A percentile compares a stretch with the other conserved stretches of the same genome.
Evolutionary conservation across 2,888 invertebrate species (phyloP).

Genomic region (Tricholauxania praeusta): DNA sequence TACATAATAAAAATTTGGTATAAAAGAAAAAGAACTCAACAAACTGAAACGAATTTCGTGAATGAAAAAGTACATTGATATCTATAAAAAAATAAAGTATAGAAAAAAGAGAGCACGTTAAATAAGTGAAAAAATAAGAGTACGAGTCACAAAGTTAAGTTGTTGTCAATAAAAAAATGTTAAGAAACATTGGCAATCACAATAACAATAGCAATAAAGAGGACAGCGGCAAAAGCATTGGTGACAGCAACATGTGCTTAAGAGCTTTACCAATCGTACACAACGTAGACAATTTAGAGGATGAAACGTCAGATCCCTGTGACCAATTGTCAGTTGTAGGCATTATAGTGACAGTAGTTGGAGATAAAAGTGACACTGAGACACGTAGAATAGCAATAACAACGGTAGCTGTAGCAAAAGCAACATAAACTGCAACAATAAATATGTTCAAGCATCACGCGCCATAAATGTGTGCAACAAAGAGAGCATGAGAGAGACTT

Average conservation of each 20-base stretch:
- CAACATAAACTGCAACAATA: neutral
- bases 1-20: too few species aligned
- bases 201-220: neutral
- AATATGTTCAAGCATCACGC: neutral
- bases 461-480: neutral
- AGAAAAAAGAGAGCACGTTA: neutral
- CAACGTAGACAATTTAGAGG: conserved; percentile 12
- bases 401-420: neutral
- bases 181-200: neutral
- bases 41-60: too few species aligned
- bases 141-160: neutral
- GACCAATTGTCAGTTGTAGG: conserved; percentile 14
- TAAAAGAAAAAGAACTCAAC: too few species aligned
- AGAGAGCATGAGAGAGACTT: neutral
- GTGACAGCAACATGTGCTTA: conserved; percentile 18
- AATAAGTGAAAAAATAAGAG: neutral
- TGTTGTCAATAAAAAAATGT: neutral
- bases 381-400: neutral
- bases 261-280: conserved; percentile 1
- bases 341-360: neutral
- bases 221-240: conserved; percentile 1
- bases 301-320: conserved; percentile 6
- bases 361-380: neutral
- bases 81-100: too few species aligned
- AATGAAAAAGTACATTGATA: too few species aligned